Evolutionary conservation across 2,888 invertebrate genomes (phyloP).

Genomic region (Xylophagus ater): DNA sequence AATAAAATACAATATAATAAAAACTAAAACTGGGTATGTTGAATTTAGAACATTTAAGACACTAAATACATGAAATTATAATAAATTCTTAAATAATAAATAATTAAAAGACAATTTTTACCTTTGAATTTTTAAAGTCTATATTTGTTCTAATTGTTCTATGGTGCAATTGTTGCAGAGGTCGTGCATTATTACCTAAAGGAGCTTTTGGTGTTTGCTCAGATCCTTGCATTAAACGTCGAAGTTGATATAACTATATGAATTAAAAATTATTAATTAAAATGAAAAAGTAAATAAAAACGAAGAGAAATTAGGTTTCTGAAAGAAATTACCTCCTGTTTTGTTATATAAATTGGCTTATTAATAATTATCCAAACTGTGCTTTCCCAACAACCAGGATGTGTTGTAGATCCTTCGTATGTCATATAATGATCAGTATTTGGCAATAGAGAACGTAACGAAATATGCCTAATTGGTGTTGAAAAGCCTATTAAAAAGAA

Average conservation of each 20-base stretch:
- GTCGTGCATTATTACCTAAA: slow-evolving; percentile 87
- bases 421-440: slow-evolving; percentile 92
- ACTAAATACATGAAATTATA: background rate
- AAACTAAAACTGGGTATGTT: background rate
- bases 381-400: slow-evolving; percentile 99
- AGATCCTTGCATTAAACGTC: slow-evolving; percentile 83
- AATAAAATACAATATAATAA: slow-evolving; percentile 5
- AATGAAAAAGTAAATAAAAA: background rate
- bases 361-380: slow-evolving; percentile 97
- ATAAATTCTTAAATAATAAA: background rate
- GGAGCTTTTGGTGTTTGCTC: slow-evolving; percentile 78
- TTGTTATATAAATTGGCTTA: slow-evolving; percentile 93
- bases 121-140: slow-evolving; percentile 69
- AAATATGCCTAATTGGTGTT: slow-evolving; percentile 72
- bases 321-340: slow-evolving; percentile 82
- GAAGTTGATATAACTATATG: slow-evolving; percentile 70
- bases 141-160: slow-evolving; percentile 94
- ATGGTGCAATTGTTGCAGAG: slow-evolving; percentile 84
- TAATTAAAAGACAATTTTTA: slow-evolving; percentile 21
- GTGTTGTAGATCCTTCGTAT: slow-evolving; percentile 94
- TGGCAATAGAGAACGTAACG: slow-evolving; percentile 76
- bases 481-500: slow-evolving; percentile 55
- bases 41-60: background rate
- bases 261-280: background rate
- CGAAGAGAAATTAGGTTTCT: too few species aligned